These are phyloP conservation scores for Petaurus breviceps DNA, from an alignment of 2,113 vertebrate genomes.

Conservation along the genomic window DNA sequence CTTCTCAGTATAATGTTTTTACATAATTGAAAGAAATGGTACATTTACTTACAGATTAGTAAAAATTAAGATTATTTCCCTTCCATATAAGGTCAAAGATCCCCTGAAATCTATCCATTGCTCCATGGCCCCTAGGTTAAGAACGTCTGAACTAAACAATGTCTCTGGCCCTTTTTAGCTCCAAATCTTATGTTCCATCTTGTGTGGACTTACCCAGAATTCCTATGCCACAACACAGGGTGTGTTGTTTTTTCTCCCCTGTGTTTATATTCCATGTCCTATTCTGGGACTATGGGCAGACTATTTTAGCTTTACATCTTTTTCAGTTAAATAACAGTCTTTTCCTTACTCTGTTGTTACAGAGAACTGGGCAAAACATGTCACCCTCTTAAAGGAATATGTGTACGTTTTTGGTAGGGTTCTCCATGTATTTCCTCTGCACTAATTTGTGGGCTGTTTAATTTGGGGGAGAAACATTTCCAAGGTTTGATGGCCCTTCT, in stretches of 20 bases:
- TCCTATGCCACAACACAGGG: neutral
- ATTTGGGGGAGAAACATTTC: neutral
- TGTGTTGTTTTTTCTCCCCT: neutral
- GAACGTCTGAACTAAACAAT: neutral
- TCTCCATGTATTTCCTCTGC: neutral
- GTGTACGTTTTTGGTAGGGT: neutral
- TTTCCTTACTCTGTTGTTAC: neutral
- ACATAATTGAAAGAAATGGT: neutral
- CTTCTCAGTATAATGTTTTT: neutral
- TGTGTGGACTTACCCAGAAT: neutral
- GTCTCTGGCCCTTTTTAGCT: neutral
- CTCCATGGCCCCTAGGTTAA: neutral
- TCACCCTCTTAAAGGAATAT: neutral
- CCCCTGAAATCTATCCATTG: neutral
- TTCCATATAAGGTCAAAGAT: neutral
- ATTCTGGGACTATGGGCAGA: neutral
- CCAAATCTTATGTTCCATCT: neutral
- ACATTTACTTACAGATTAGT: neutral
- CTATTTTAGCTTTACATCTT: neutral
- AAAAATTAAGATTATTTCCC: neutral
- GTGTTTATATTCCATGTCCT: neutral
- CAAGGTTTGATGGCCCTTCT: neutral
- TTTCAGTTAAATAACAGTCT: neutral
- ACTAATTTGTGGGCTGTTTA: neutral
- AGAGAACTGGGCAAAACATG: neutral